Evolutionary conservation across 2,113 vertebrate genomes (phyloP), one percentile per base, ranked within the genome.

Genomic region (Vulpes lagopus): DNA sequence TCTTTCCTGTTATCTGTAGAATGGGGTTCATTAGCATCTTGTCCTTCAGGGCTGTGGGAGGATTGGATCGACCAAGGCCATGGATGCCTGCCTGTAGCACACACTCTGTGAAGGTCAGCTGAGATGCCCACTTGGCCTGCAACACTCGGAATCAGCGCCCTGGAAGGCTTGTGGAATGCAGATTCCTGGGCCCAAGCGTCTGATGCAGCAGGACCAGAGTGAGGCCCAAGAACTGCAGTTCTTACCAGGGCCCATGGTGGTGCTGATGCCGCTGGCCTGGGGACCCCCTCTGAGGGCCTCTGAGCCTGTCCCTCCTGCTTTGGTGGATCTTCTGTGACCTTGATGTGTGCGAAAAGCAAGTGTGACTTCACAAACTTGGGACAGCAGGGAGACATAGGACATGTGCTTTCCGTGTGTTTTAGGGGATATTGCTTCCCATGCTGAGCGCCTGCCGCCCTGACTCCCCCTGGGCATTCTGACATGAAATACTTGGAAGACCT

Each of bases 361-460:
- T 0, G 14, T 30, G 32, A 7, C 22, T 1, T 7, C 15, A 4
- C 11, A 5, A 1, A 1, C 16, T 3, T 8, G 1, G 25, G 49
- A 20, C 9, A 49, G 49, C n/a, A 10, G 1, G 4, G 69, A 20
- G 32, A 0, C 0, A 12, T 2, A 5, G 64, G 60, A 1, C 1
- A 0, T 3, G 19, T 43, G 25, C 4, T 35, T 49, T 5, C 8
- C 0, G 1, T 30, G 43, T 8, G 4, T 15, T 25, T 11, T 8
- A 5, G 16, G 6, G 35, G 14, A 16, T 9, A 10, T 2, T 6
- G 20, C 32, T 7, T 32, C 64, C 65, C 16, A 3, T 1, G 0
- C 20, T 0, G 0, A 12, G 11, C 0, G 2, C 22, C 0, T 0
- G 3, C 3, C 0, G 0, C 2, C 25, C 8, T 8, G 12, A 49